Percentiles rank a stretch among this genome's conserved stretches.
Evolutionary conservation across 2,113 vertebrate genomes (phyloP).

Genomic region (Leptosomus discolor): DNA sequence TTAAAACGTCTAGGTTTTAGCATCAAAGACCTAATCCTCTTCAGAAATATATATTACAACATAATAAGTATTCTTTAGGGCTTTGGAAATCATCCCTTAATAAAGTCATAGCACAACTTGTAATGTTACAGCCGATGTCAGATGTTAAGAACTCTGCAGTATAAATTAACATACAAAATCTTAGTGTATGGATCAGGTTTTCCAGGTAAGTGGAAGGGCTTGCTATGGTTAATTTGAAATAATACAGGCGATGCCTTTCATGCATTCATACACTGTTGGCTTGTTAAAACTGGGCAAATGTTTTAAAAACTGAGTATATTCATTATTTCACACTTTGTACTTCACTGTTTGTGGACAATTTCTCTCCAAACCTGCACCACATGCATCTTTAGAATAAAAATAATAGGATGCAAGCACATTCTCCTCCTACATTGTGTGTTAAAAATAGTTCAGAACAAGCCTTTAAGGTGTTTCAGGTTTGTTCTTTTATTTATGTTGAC

Average conservation of each 20-base stretch:
- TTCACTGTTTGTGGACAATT: background rate
- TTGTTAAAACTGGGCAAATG: background rate
- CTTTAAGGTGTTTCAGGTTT: background rate
- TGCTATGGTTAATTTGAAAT: slow-evolving; percentile 10
- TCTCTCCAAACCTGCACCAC: background rate
- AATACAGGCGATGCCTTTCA: background rate
- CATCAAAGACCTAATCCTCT: slow-evolving; percentile 57
- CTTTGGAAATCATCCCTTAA: slow-evolving; percentile 59
- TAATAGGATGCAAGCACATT: background rate
- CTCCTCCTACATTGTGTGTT: background rate
- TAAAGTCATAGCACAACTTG: slow-evolving; percentile 60
- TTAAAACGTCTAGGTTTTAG: slow-evolving; percentile 51
- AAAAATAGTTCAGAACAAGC: background rate
- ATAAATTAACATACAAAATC: slow-evolving; percentile 59
- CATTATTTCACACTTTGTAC: background rate
- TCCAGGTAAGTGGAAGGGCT: slow-evolving; percentile 19
- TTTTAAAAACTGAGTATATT: background rate
- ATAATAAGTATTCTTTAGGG: slow-evolving; percentile 56
- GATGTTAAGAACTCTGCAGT: slow-evolving; percentile 44
- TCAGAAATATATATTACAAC: slow-evolving; percentile 62
- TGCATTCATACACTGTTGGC: background rate
- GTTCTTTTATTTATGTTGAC: background rate
- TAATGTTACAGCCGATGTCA: slow-evolving; percentile 47
- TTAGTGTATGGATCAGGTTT: background rate
- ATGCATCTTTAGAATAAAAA: background rate